Evolutionary conservation across 2,888 invertebrate species (phyloP), one percentile per base, ranked within the genome.

Genomic region (Phlogophora meticulosa): DNA sequence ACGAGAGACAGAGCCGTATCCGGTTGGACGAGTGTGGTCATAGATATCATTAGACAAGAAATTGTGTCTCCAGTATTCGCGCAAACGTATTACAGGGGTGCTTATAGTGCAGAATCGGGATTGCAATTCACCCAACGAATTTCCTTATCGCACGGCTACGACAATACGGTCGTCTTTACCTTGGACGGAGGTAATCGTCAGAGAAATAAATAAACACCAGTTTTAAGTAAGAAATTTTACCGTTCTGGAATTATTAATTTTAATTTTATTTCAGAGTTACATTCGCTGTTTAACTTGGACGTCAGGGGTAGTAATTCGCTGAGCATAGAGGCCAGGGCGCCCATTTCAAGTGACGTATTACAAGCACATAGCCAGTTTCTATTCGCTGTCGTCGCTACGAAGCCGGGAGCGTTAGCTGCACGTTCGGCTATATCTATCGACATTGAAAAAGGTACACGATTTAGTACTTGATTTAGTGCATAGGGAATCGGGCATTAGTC

Each of bases 1-100:
- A 79, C 78, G n/a, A 86, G 90, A 74, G 82, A 83, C 40, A 83
- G 88, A 69, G 91, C 92, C 0, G 80, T 90, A n/a, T 66, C 92
- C 17, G 88, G 74, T 32, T 80, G 82, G 55, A 76, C 91, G 3
- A 87, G 83, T 40, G 60, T 92, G 24, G 68, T 93, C 24, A 82
- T 93, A 36, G 85, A 88, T 51, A 68, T 92, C 49, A 64, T 88
- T 36, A 79, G 67, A 62, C 80, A 84, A 61, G 80, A 81, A 40
- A 72, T 84, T 28, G 51, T 80, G 60, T 58, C 71, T 51, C 90
- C 88, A 4, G 80, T 85, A 32, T 92, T 92, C 61, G 75, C 74
- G 28, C 73, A 87, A 66, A 70, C 88, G 36, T 90, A 85, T 81
- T 92, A 92, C 58, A 87, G 64, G 32, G 91, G 91, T 36, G 67